Evolutionary conservation across 2,113 vertebrate genomes (phyloP), one percentile per base, ranked within the genome.

Genomic region (Sterrhoptilus dennistouni): DNA sequence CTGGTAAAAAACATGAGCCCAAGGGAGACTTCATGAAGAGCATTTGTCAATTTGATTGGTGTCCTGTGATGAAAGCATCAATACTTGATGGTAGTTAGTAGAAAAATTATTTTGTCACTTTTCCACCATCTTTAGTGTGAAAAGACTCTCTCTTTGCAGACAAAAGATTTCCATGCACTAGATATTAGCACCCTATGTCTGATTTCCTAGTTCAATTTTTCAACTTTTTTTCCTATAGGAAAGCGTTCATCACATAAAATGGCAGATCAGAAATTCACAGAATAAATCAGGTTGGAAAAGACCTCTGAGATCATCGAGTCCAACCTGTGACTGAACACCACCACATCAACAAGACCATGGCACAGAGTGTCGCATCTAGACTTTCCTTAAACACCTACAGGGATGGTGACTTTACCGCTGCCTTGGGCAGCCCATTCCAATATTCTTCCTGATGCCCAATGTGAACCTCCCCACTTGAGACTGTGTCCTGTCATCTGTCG

Each of bases 261-360:
- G 8, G 45, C 33, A 78, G 14, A 38, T 19, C 54, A 54, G n/a
- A 69, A 40, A 22, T 45, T 54, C 24, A 33, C 25, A 69, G 63
- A 76, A 54, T 31, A 29, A 27, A 0, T 10, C 19, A 9, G 5
- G 6, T 6, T 63, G 54, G 54, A 18, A 69, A 12, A 76, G 14
- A 61, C 29, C n/a, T 53, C 38, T 61, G 38, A 61, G 14, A 31
- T 27, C 38, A 31, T 44, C 0, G 1, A 54, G 25, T 42, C 25
- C 47, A 42, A 4, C 40, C 40, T 49, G 17, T 27, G 47, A 42
- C 5, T 0, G 0, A 76, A 13, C 29, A 40, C 4, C 11, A 35
- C 2, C 21, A 35, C 4, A 1, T 42, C 35, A 35, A 42, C 21
- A 7, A 49, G 21, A 40, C 14, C 61, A 35, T 2, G 21, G 54